Evolutionary conservation across 2,113 vertebrate genomes (phyloP).

Genomic region (Syngnathus typhle): DNA sequence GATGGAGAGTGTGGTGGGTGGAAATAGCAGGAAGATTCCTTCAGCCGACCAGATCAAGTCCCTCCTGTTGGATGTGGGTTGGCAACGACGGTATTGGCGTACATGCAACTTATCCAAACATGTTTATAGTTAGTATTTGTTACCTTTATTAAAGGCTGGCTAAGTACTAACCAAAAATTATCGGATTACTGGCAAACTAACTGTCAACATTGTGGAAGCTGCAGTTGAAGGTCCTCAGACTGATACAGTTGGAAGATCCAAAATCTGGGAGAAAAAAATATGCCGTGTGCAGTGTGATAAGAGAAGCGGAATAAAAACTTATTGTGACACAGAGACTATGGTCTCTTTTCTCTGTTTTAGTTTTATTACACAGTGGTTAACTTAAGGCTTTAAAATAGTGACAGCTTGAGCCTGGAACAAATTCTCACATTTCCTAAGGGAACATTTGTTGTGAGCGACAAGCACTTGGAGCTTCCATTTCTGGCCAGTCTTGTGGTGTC

Average conservation of each 20-base stretch:
- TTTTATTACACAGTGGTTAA: neutral
- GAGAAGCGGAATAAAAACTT: neutral
- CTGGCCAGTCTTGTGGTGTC: neutral
- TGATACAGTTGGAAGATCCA: neutral
- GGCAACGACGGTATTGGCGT: slow-evolving; percentile 18
- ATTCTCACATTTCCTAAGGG: neutral
- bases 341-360: neutral
- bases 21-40: slow-evolving; percentile 19
- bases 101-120: slow-evolving; percentile 21
- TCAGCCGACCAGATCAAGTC: slow-evolving; percentile 26
- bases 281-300: neutral
- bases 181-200: neutral
- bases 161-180: neutral
- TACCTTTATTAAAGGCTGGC: neutral
- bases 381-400: neutral
- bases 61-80: slow-evolving; percentile 15
- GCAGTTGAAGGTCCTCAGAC: neutral
- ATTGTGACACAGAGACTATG: neutral
- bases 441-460: neutral
- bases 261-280: neutral
- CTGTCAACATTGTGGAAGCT: neutral
- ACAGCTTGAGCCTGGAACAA: neutral
- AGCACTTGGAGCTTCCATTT: neutral
- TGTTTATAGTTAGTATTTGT: neutral
- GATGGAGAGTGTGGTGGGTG: slow-evolving; percentile 45